phyloP scores from a whole-genome alignment of 1,140 invertebrate species.

The Cryptotermes secundus region DNA sequence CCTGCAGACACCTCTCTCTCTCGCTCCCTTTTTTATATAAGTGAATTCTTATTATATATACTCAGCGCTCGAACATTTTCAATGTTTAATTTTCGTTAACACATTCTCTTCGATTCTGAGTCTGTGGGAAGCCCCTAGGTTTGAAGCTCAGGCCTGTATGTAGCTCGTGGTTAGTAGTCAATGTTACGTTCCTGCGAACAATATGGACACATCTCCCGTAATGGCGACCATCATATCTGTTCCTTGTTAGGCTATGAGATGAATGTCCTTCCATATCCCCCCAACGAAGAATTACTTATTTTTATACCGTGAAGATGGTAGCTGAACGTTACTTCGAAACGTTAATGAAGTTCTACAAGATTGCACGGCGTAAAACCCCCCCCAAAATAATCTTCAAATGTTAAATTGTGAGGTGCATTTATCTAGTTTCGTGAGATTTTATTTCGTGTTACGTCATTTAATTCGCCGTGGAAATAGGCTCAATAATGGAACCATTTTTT shows the following conservation, averaged over 20 bases:
- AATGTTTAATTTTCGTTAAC: constrained; percentile 23
- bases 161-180: background rate
- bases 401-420: no score
- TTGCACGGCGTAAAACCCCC: no score
- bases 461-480: no score
- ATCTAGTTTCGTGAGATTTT: no score
- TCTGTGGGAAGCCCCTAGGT: background rate
- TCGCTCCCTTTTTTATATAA: constrained; percentile 22
- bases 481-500: no score
- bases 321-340: no score
- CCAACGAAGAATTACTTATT: no score
- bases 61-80: background rate
- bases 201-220: background rate
- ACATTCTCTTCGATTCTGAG: background rate
- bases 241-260: background rate
- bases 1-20: background rate
- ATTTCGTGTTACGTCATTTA: no score
- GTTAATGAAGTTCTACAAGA: no score
- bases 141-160: background rate
- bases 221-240: background rate
- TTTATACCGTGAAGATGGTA: no score
- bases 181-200: background rate
- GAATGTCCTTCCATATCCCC: no score
- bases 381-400: no score
- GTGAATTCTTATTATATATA: constrained; percentile 30